Evolutionary conservation across 37 sponge, comb jelly and placozoan species (phyloP).

Genomic region (Oscarella lobularis): DNA sequence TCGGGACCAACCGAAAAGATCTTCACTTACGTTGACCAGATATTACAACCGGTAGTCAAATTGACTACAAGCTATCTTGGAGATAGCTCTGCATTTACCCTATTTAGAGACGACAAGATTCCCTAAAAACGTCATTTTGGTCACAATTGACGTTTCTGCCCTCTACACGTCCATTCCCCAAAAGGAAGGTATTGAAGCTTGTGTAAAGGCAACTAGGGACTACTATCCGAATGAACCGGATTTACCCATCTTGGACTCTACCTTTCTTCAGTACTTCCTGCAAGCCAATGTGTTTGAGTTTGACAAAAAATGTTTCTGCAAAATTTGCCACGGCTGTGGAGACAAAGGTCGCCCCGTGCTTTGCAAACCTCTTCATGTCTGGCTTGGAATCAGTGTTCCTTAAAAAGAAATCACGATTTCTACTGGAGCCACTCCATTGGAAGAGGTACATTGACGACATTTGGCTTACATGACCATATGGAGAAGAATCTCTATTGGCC

Average conservation of each 20-base stretch:
- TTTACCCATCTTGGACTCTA: background rate
- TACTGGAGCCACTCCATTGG: background rate
- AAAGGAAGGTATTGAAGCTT: background rate
- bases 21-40: background rate
- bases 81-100: constrained; percentile 9
- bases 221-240: background rate
- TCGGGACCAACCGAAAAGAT: constrained; percentile 6
- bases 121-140: background rate
- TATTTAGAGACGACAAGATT: background rate
- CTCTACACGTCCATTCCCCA: constrained; percentile 17
- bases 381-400: constrained; percentile 2
- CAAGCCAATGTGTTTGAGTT: constrained; percentile 16
- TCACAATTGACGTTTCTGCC: constrained; percentile 14
- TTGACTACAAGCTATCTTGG: background rate
- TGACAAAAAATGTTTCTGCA: constrained; percentile 12
- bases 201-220: background rate
- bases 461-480: constrained; percentile 2
- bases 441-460: constrained; percentile 23
- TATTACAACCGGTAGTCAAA: background rate
- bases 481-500: background rate
- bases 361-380: constrained; percentile 25
- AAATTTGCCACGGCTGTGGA: constrained; percentile 17
- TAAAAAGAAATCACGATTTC: background rate
- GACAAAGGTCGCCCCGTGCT: constrained; percentile 17
- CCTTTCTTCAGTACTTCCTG: constrained; percentile 1